Evolutionary conservation across 2,888 invertebrate genomes (phyloP).

Genomic region (Rhagium mordax): DNA sequence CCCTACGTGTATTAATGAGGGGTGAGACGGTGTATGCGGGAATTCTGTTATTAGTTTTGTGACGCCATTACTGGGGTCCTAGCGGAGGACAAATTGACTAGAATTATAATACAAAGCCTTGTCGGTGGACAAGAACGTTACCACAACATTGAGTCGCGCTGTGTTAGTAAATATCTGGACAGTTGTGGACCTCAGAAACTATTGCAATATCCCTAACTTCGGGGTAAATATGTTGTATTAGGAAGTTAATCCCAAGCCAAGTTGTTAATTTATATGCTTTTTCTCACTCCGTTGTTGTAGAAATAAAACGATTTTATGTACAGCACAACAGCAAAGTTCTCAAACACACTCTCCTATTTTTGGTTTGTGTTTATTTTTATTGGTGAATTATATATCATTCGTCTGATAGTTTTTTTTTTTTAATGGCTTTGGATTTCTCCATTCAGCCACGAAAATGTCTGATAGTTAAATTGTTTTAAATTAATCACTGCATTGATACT

Average conservation of each 20-base stretch:
- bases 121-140: slow-evolving; percentile 49
- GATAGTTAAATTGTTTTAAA: too few species aligned
- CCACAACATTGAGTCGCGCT: slow-evolving; percentile 52
- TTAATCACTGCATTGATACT: too few species aligned
- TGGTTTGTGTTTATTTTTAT: too few species aligned
- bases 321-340: too few species aligned
- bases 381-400: too few species aligned
- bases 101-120: slow-evolving; percentile 59
- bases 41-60: slow-evolving; percentile 64
- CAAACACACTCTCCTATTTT: too few species aligned
- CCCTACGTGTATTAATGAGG: slow-evolving; percentile 23
- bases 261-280: slow-evolving; percentile 16
- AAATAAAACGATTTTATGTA: too few species aligned
- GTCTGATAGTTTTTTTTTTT: too few species aligned
- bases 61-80: slow-evolving; percentile 60
- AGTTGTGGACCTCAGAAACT: slow-evolving; percentile 52
- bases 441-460: too few species aligned
- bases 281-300: background rate
- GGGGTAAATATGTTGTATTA: slow-evolving; percentile 17
- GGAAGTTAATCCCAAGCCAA: slow-evolving; percentile 3
- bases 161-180: slow-evolving; percentile 56
- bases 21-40: slow-evolving; percentile 16
- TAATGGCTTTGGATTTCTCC: too few species aligned
- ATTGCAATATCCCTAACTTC: slow-evolving; percentile 46
- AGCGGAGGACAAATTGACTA: slow-evolving; percentile 63